A percentile compares a stretch with the other conserved stretches of the same genome.
These are phyloP conservation scores for Ptychobarbus kaznakovi DNA, from an alignment of 2,797 vertebrate genomes.

Conservation along the genomic window DNA sequence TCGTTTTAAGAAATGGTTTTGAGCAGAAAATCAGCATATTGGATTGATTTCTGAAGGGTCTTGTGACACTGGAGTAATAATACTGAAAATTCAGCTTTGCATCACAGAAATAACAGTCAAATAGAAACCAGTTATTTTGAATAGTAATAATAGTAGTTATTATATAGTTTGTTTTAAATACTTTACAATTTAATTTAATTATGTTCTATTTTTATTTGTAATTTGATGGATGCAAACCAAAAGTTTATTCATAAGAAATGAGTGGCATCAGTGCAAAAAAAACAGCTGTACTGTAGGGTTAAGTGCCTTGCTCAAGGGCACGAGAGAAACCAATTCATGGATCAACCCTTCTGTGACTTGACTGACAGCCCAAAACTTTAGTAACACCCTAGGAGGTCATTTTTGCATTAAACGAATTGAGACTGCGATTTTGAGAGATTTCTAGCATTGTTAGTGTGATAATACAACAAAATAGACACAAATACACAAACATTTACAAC, in stretches of 20 bases:
- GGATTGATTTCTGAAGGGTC: too few relatives aligned
- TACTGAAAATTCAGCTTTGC: too few relatives aligned
- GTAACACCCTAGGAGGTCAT: neutral
- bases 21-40: too few relatives aligned
- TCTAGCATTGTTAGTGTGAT: neutral
- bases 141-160: too few relatives aligned
- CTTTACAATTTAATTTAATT: too few relatives aligned
- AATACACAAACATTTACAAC: neutral
- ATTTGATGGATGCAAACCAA: neutral
- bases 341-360: neutral
- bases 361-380: neutral
- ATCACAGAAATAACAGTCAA: neutral
- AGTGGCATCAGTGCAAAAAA: neutral
- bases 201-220: too few relatives aligned
- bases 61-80: too few relatives aligned
- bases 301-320: neutral
- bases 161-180: too few relatives aligned
- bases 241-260: neutral
- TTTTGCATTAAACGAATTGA: neutral
- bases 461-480: neutral
- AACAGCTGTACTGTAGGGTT: neutral
- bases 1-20: too few relatives aligned
- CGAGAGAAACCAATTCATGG: neutral
- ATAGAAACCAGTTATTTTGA: neutral
- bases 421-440: neutral